Percentiles rank a stretch among this genome's conserved stretches.
Evolutionary conservation across 92 coral and sea anemone genomes (phyloP).

Genomic region (Hydrozoanthus gracilis): DNA sequence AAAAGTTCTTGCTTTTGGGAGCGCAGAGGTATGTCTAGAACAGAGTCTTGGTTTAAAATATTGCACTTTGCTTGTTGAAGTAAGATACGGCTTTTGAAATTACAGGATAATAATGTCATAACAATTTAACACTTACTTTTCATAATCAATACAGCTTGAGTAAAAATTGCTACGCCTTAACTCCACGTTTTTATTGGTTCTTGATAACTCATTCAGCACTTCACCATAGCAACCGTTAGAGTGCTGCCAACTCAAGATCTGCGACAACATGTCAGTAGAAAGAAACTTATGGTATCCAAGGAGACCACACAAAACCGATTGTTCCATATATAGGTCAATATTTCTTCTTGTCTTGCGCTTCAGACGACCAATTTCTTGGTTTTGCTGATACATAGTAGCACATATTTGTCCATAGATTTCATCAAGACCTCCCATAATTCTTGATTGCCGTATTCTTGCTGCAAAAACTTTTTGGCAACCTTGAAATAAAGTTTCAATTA

Average conservation of each 20-base stretch:
- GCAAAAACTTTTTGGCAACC: slow-evolving; percentile 17
- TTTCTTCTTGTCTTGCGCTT: slow-evolving; percentile 31
- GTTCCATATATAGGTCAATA: slow-evolving; percentile 42
- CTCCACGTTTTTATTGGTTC: not conserved
- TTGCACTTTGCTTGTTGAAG: no score
- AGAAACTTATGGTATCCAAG: slow-evolving; percentile 33
- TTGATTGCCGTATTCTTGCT: slow-evolving; percentile 21
- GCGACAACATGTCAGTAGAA: slow-evolving; percentile 8
- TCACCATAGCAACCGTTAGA: slow-evolving; percentile 41
- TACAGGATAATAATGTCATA: not conserved
- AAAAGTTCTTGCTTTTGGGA: no score
- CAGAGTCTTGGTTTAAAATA: no score
- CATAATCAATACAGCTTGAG: not conserved
- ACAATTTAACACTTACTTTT: not conserved
- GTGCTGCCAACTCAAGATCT: slow-evolving; percentile 38
- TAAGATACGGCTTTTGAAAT: no score
- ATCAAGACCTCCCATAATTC: slow-evolving; percentile 3
- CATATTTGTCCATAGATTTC: slow-evolving; percentile 34
- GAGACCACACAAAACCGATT: slow-evolving; percentile 27
- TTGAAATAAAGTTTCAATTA: not conserved
- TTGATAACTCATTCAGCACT: not conserved
- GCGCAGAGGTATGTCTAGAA: no score
- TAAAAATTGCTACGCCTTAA: not conserved
- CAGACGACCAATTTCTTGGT: slow-evolving; percentile 5
- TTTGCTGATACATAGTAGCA: slow-evolving; percentile 41